A percentile compares a stretch with the other conserved stretches of the same genome.
phyloP scores from a whole-genome alignment of 1,140 invertebrate species.

The Acyrthosiphon pisum region DNA sequence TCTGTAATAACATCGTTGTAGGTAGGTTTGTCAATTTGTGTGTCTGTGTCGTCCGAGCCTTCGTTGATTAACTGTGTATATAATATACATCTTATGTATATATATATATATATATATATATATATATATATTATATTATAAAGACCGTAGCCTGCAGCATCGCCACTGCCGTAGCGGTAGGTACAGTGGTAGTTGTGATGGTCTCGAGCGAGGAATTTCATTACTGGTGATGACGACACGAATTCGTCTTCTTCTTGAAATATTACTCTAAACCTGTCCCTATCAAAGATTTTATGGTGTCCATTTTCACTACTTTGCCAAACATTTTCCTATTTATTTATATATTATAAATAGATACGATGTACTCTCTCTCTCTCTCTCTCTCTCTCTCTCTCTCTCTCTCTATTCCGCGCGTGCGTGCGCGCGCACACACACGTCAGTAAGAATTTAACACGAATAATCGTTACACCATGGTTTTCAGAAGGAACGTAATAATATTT shows the following conservation, averaged over 20 bases:
- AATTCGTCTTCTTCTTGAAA: not conserved
- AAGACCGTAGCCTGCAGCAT: not conserved
- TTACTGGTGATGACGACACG: not conserved
- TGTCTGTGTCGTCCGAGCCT: not conserved
- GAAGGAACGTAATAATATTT: no score
- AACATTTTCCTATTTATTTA: not conserved
- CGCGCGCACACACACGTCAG: not conserved
- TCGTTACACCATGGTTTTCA: not conserved
- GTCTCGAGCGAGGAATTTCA: not conserved
- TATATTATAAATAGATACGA: not conserved
- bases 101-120: not conserved
- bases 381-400: no score
- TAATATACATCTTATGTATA: not conserved
- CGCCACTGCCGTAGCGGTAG: no score
- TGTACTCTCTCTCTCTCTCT: not conserved
- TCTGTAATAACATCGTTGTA: constrained; percentile 24
- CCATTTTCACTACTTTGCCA: not conserved
- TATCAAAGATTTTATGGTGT: not conserved
- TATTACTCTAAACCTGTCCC: not conserved
- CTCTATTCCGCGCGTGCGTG: no score
- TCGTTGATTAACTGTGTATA: constrained; percentile 6
- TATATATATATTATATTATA: not conserved
- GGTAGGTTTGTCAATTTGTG: not conserved
- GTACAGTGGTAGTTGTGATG: not conserved
- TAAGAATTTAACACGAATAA: not conserved